Base-by-base conservation (phyloP, 2,888 invertebrate genomes). In the Andrena praecox region DNA sequence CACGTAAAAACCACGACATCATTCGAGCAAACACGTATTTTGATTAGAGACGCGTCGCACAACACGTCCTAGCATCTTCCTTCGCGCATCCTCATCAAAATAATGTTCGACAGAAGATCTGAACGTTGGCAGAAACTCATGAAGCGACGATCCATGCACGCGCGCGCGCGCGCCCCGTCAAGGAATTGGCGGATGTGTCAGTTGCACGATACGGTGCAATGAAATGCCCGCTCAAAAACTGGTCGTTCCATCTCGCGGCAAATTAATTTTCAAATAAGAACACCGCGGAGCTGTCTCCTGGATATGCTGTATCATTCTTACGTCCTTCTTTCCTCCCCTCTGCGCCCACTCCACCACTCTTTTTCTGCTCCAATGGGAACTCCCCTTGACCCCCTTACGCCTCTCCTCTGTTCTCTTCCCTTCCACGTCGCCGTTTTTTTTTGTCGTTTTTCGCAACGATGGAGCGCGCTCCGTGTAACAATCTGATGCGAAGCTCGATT, bases 241-340 rank as follows among this genome's bases (percentile, higher is more conserved):
- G 88, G 86, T 85, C 67, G 75, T 85, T 86, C 85, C 80, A 76
- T 76, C 77, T 81, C 62, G 64, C 77, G 77, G 82, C 67, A 86
- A 82, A 88, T 87, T 88, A 87, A 88, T 86, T 86, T 84, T 82
- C 82, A 87, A 88, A 86, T 74, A 85, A 87, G 84, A 85, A 62
- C 79, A 86, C 70, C 80, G 48, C 62, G 67, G 69, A 63, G 0
- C 79, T 68, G 75, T 80, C 77, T 69, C 70, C 66, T 80, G 78
- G 74, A 86, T 84, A 81, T 79, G 80, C 85, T 80, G 70, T 80
- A 76, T 78, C 77, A 82, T 80, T 80, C 69, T 80, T 62, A 52
- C 74, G 6, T 50, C 29, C 54, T 20, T 73, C 64, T 72, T 63
- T 71, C 20, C 29, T 8, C 52, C 33, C 10, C 16, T 2, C 56